Evolutionary conservation across 2,113 vertebrate genomes (phyloP), one percentile per base, ranked within the genome.

Genomic region (Anhinga rufa): DNA sequence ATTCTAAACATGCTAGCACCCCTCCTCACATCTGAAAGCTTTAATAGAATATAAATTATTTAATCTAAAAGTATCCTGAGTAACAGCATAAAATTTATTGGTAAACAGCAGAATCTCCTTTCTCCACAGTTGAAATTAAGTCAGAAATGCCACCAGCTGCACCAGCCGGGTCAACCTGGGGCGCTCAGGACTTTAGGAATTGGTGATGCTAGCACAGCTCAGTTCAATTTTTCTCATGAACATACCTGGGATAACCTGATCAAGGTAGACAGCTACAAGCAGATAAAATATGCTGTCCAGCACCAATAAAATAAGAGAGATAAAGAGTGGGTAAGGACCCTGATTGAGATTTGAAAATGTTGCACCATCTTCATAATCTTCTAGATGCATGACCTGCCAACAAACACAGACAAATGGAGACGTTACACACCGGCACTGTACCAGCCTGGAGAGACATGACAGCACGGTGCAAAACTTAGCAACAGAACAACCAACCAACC

Each of bases 181-280:
- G 36, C 14, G 10, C 17, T 69, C 54, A 40, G 86, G 36, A 16
- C 22, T 44, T 17, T 5, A 26, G 72, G 52, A 34, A 38, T 0
- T 9, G 46, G 29, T 6, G 81, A 85, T 1, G 22, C 19, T 8
- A 6, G 40, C 64, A 20, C 12, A 26, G 54, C 7, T 21, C 81
- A 54, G 40, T 24, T 52, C 14, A 2, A 2, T 8, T 61, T 42
- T 31, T 31, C 24, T 22, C 76, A 55, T 10, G 18, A 60, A 51
- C 97, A 38, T 65, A 99, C 99, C 99, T 97, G 99, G 99, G 65
- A 99, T 98, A n/a, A 99, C 99, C 98, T 99, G 99, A 96, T 99
- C 99, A 40, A 99, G 98, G 97, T 99, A 99, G 32, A 99, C 44
- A 46, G 99, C 99, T 18, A 99, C 78, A 9, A 99, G 98, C n/a